Conservation (phyloP, 1,140 invertebrate genomes). For the Lerema accius region DNA sequence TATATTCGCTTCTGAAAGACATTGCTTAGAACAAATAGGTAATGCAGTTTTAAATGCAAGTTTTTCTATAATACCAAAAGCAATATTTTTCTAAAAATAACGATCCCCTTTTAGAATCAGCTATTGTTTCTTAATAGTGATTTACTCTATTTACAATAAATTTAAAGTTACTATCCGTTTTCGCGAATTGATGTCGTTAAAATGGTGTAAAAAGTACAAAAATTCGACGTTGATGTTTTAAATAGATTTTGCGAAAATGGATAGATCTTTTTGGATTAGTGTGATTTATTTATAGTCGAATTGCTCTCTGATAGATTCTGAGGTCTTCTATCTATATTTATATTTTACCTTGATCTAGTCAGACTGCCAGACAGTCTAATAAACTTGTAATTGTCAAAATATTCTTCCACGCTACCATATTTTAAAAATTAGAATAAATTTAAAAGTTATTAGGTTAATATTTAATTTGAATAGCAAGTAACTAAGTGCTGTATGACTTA, state of each 20-base stretch:
- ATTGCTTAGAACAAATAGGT: conserved; percentile 28
- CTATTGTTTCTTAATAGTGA: conserved; percentile 24
- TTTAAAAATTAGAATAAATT: conserved; percentile 67
- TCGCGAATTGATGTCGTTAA: background rate
- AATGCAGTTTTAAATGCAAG: conserved; percentile 56
- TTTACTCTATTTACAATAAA: conserved; percentile 35
- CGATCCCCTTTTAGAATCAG: conserved; percentile 36
- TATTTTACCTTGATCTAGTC: conserved; percentile 63
- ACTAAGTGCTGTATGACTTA: conserved; percentile 65
- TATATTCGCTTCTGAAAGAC: background rate
- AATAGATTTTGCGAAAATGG: conserved; percentile 53
- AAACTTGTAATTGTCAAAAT: conserved; percentile 71
- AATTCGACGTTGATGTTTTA: background rate
- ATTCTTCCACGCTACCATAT: conserved; percentile 79
- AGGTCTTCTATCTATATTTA: conserved; percentile 53
- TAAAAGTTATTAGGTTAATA: conserved; percentile 70
- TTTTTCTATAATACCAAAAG: conserved; percentile 65
- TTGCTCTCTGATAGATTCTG: conserved; percentile 59
- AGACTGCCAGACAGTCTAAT: conserved; percentile 30
- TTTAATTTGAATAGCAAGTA: conserved; percentile 60
- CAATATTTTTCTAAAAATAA: conserved; percentile 72
- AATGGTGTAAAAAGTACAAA: conserved; percentile 20
- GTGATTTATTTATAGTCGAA: conserved; percentile 62
- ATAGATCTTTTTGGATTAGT: conserved; percentile 61
- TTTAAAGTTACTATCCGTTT: background rate